Evolutionary conservation across 1,140 invertebrate species (phyloP).

Genomic region (Hypothenemus hampei): DNA sequence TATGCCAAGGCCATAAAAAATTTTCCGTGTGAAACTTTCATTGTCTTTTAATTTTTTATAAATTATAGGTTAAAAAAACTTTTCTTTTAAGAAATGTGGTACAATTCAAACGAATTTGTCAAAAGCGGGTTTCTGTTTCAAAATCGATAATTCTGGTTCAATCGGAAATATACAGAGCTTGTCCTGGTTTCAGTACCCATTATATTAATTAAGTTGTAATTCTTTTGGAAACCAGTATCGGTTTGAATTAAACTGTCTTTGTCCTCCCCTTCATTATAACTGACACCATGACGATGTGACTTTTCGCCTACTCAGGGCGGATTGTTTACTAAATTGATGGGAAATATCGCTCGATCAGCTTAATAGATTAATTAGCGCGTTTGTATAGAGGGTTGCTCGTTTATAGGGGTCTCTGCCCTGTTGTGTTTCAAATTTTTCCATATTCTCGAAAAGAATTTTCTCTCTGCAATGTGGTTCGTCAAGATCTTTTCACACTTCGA

Average conservation of each 20-base stretch:
- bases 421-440: constrained; percentile 13
- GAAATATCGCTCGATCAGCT: constrained; percentile 28
- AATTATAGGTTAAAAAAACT: too few relatives aligned
- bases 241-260: constrained; percentile 18
- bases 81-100: too few relatives aligned
- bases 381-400: constrained; percentile 21
- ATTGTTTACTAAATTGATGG: constrained; percentile 28
- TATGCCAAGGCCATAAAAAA: not conserved
- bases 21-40: too few relatives aligned
- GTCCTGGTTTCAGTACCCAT: too few relatives aligned
- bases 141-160: too few relatives aligned
- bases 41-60: too few relatives aligned
- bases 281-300: constrained; percentile 19
- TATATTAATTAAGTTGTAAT: constrained; percentile 9
- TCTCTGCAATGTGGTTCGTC: too few relatives aligned
- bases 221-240: constrained; percentile 16
- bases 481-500: constrained; percentile 1
- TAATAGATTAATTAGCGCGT: constrained; percentile 29
- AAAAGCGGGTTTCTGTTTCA: too few relatives aligned
- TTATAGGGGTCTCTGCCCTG: constrained; percentile 9
- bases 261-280: constrained; percentile 14
- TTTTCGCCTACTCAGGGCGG: constrained; percentile 22
- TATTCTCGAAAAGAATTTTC: constrained; percentile 15
- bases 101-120: too few relatives aligned
- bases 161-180: too few relatives aligned